Percentiles rank a stretch among this genome's conserved stretches.
phyloP scores from a whole-genome alignment of 2,113 vertebrate genomes.

The Psophia crepitans region DNA sequence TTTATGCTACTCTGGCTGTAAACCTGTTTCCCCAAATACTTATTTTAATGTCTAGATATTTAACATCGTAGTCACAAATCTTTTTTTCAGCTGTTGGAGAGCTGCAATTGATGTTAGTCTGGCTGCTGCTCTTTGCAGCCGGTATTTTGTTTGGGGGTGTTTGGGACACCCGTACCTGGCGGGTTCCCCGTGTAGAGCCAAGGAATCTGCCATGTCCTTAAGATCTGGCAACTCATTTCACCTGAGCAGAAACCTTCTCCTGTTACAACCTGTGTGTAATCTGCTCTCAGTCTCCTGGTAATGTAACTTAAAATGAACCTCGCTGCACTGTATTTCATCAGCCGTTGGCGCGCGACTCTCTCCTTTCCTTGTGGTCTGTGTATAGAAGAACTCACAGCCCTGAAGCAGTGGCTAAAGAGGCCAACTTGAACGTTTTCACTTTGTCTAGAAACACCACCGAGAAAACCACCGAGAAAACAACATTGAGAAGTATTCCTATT shows the following conservation, averaged over 20 bases:
- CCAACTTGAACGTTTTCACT: neutral
- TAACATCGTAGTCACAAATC: neutral
- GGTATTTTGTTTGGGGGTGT: neutral
- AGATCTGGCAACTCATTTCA: neutral
- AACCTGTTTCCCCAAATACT: neutral
- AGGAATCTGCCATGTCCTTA: neutral
- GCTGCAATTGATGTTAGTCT: fast-evolving
- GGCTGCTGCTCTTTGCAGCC: neutral
- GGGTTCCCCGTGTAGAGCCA: neutral
- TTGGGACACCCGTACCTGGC: neutral
- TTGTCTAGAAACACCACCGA: neutral
- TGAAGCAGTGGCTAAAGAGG: neutral
- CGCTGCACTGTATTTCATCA: neutral
- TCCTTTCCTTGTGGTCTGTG: neutral
- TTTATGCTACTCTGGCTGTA: neutral
- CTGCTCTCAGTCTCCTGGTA: neutral
- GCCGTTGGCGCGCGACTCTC: neutral
- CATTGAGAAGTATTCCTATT: neutral
- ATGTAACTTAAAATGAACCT: neutral
- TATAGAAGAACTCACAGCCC: neutral
- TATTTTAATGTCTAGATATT: neutral
- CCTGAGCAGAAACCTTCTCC: neutral
- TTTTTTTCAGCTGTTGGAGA: neutral
- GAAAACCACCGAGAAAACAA: neutral
- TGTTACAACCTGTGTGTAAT: neutral